Evolutionary conservation across 2,797 vertebrate species (phyloP), one percentile per base, ranked within the genome.

Genomic region (Alectoris magna): DNA sequence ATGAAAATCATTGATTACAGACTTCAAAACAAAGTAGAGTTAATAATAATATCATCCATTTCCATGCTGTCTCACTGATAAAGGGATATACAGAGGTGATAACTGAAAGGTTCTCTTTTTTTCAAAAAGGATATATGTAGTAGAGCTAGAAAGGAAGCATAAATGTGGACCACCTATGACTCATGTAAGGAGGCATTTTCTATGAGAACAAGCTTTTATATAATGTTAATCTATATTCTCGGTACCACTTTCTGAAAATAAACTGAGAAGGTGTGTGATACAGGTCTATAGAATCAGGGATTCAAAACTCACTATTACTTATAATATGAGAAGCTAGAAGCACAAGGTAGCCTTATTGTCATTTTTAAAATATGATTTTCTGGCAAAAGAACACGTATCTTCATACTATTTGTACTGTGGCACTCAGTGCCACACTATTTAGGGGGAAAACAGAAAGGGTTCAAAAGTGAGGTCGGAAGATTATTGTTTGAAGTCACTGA

Each of bases 101-200:
- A 53, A 39, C 17, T 5, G 10, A 24, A 46, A 34, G 43, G 15
- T 24, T 46, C 43, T 29, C 21, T 14, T n/a, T 46, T 34, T 14
- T 11, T 34, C 10, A 24, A 67, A 29, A 22, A 64, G 41, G 29
- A 4, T 15, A 22, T 16, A 53, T 27, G 14, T 66, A 46, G 22
- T 23, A 56, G 34, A 90, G 21, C 19, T 24, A 27, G 39, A 73
- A 82, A 18, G 49, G 48, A 64, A 87, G 63, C 15, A 62, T 3
- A 53, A 31, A 77, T 31, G 17, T 13, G 5, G 6, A 49, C 6
- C 3, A 67, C 14, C 43, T 51, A 29, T 36, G 36, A 58, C 9
- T 22, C 4, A 3, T 3, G 0, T 6, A 29, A 5, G 1, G 2
- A 76, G 87, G 64, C 51, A 43, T 23, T 2, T 38, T 46, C 23